A percentile compares a stretch with the other conserved stretches of the same genome.
Evolutionary conservation across 1,140 invertebrate genomes (phyloP).

Genomic region (Wasmannia auropunctata): DNA sequence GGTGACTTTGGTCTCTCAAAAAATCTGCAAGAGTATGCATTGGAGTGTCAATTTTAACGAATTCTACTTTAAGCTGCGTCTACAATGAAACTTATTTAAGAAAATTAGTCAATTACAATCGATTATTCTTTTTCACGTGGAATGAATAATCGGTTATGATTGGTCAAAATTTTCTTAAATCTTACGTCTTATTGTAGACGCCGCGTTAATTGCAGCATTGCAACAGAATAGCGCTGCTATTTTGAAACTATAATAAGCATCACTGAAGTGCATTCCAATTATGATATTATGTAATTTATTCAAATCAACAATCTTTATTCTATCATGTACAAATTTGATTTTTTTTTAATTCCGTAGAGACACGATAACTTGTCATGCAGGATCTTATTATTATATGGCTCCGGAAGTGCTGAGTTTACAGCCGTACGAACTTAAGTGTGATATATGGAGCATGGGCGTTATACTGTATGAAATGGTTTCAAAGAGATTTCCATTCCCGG

Average conservation of each 20-base stretch:
- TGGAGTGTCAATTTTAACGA: not conserved
- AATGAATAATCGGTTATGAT: too few species aligned
- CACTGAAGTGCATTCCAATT: not conserved
- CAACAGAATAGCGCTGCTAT: too few species aligned
- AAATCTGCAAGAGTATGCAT: conserved; percentile 82
- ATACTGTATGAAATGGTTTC: conserved; percentile 92
- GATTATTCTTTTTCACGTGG: too few species aligned
- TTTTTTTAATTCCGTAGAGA: conserved; percentile 52
- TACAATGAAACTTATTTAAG: too few species aligned
- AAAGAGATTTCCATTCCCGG: conserved; percentile 87
- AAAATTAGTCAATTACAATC: too few species aligned
- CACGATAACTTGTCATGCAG: conserved; percentile 87
- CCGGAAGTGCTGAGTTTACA: conserved; percentile 93
- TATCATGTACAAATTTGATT: not conserved
- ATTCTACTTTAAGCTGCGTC: not conserved
- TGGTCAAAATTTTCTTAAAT: too few species aligned
- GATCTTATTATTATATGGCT: conserved; percentile 94
- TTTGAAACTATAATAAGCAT: not conserved
- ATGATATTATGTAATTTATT: too few species aligned
- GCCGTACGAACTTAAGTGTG: conserved; percentile 91
- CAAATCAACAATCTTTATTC: not conserved
- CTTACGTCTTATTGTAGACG: too few species aligned
- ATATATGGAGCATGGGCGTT: conserved; percentile 95
- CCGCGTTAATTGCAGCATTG: too few species aligned
- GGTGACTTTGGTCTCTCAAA: conserved; percentile 93